These are phyloP conservation scores for Larimichthys crocea DNA, from an alignment of 2,113 vertebrate genomes.

Conservation along the genomic window DNA sequence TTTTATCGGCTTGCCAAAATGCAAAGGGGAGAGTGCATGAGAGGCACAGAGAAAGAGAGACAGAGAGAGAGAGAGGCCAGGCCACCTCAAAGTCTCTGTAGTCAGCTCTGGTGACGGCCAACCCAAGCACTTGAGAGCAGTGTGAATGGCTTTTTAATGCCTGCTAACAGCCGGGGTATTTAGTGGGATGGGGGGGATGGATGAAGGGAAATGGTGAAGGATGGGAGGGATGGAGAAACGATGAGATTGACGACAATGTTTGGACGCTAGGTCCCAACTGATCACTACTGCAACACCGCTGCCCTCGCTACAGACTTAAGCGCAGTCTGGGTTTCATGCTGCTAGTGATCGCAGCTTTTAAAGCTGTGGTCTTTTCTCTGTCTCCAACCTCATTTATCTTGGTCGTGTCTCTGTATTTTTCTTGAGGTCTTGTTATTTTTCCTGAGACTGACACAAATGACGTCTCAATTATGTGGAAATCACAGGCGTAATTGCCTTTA, in stretches of 20 bases:
- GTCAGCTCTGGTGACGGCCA: conserved; percentile 72
- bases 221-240: conserved; percentile 51
- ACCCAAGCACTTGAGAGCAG: conserved; percentile 75
- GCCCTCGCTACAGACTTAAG: neutral
- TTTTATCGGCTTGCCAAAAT: conserved; percentile 70
- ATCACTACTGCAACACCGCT: conserved; percentile 26
- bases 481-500: conserved; percentile 45
- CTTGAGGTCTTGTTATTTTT: conserved; percentile 64
- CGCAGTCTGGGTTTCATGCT: conserved; percentile 13
- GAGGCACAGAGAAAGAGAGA: conserved; percentile 52
- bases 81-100: conserved; percentile 61
- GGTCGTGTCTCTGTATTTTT: conserved; percentile 55
- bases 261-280: conserved; percentile 54
- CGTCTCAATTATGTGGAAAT: conserved; percentile 66
- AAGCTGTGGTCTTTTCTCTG: conserved; percentile 37
- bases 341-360: conserved; percentile 33
- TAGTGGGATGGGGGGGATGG: conserved; percentile 52
- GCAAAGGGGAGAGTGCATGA: conserved; percentile 38
- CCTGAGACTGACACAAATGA: conserved; percentile 61
- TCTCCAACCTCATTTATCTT: conserved; percentile 64
- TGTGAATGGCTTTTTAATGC: conserved; percentile 83
- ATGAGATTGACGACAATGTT: conserved; percentile 64
- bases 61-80: conserved; percentile 46
- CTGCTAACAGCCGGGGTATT: conserved; percentile 76
- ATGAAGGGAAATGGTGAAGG: conserved; percentile 55